These are phyloP conservation scores for Pteruthius melanotis DNA, from an alignment of 2,113 vertebrate genomes.

Conservation along the genomic window DNA sequence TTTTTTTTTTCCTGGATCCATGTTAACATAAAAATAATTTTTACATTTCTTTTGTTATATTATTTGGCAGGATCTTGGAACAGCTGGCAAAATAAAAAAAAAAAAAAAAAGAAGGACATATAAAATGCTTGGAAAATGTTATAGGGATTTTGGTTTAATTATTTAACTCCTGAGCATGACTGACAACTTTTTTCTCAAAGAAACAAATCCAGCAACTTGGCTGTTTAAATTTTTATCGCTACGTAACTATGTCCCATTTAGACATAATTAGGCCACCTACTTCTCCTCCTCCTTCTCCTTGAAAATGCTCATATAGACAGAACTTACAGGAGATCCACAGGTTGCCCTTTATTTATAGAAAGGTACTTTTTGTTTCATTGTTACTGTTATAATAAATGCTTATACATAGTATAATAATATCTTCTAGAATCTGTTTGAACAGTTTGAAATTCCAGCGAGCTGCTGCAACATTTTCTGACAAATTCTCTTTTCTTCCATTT, in stretches of 20 bases:
- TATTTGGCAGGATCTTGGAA: neutral
- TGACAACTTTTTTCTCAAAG: neutral
- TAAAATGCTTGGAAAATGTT: neutral
- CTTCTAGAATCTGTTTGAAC: neutral
- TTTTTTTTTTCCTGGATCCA: neutral
- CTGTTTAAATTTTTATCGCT: neutral
- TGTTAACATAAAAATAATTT: neutral
- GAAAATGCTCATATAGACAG: neutral
- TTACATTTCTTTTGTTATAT: neutral
- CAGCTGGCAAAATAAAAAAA: neutral
- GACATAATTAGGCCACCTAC: neutral
- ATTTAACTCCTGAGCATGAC: neutral
- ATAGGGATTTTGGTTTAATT: neutral
- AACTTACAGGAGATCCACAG: neutral
- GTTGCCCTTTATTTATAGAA: neutral
- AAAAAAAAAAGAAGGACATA: neutral
- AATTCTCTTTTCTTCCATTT: neutral
- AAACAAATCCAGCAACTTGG: neutral
- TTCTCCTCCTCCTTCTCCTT: neutral
- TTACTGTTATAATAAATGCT: neutral
- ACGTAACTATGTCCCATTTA: neutral
- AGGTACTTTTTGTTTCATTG: neutral
- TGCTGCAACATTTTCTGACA: neutral
- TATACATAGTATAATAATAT: neutral
- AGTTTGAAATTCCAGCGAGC: neutral